Evolutionary conservation across 2,113 vertebrate species (phyloP), one percentile per base, ranked within the genome.

Genomic region (Scomber colias): DNA sequence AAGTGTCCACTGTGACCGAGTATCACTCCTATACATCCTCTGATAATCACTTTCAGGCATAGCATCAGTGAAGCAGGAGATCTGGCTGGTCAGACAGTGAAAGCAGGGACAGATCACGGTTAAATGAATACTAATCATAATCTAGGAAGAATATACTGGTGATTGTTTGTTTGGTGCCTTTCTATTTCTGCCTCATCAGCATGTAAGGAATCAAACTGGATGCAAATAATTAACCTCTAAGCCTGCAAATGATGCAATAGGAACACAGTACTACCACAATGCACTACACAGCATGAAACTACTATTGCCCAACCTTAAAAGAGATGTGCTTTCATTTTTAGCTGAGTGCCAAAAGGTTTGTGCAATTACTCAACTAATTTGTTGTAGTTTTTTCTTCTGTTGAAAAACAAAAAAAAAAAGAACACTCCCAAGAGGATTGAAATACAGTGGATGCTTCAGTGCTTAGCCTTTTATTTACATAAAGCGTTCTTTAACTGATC

Each of bases 181-280:
- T 40, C 6, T 64, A 53, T 45, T 71, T 61, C 59, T 76, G 60
- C 40, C 54, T 61, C 19, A 54, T 84, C 61, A 64, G 50, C 63
- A 75, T 51, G 60, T 11, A 11, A 4, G 21, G 11, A 30, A 54
- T 27, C 16, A 19, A 68, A 40, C 3, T 8, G 21, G 55, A 14
- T 48, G 68, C 68, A 59, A 46, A 71, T 30, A 71, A 8, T 13
- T 11, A 4, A 8, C 10, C 13, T 51, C n/a, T 16, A 35, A 35
- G 63, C 53, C 35, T 35, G 65, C 44, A 19, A 27, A 30, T 73
- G 73, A 57, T 54, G 31, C 30, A 66, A 71, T 11, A 17, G 61
- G 51, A 64, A 65, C 30, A 50, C 8, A 6, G 19, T 10, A 68
- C 2, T 24, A 24, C 31, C 46, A 24, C 54, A 60, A 40, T 48